A percentile compares a stretch with the other conserved stretches of the same genome.
phyloP scores from a whole-genome alignment of 2,888 invertebrate genomes.

The Erebia aethiops region DNA sequence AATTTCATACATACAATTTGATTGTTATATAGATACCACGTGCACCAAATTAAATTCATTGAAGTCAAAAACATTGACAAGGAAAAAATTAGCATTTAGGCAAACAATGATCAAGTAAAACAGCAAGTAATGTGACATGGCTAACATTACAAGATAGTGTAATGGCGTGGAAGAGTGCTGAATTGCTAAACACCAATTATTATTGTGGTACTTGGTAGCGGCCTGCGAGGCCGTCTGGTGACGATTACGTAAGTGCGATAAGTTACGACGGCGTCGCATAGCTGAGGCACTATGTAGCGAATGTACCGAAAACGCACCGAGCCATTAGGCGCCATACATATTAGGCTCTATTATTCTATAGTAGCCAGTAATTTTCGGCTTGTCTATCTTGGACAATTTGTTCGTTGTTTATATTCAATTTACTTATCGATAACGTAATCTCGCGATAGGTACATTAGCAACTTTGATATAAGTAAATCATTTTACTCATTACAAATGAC shows the following conservation, averaged over 20 bases:
- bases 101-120: background rate
- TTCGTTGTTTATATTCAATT: too few species aligned
- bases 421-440: too few species aligned
- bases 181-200: constrained; percentile 29
- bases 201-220: constrained; percentile 15
- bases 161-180: background rate
- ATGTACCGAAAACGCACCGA: constrained; percentile 8
- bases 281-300: constrained; percentile 19
- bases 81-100: background rate
- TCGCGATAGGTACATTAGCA: too few species aligned
- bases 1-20: too few species aligned
- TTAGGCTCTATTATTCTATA: too few species aligned
- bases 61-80: background rate
- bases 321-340: background rate
- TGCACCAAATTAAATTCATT: too few species aligned
- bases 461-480: too few species aligned
- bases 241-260: constrained; percentile 58
- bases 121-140: constrained; percentile 5
- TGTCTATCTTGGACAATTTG: too few species aligned
- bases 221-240: constrained; percentile 51
- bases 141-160: background rate
- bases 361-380: too few species aligned
- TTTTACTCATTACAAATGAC: too few species aligned
- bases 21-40: too few species aligned
- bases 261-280: background rate